Evolutionary conservation across 1,140 invertebrate genomes (phyloP), one percentile per base, ranked within the genome.

Genomic region (Tetramorium simillimum): DNA sequence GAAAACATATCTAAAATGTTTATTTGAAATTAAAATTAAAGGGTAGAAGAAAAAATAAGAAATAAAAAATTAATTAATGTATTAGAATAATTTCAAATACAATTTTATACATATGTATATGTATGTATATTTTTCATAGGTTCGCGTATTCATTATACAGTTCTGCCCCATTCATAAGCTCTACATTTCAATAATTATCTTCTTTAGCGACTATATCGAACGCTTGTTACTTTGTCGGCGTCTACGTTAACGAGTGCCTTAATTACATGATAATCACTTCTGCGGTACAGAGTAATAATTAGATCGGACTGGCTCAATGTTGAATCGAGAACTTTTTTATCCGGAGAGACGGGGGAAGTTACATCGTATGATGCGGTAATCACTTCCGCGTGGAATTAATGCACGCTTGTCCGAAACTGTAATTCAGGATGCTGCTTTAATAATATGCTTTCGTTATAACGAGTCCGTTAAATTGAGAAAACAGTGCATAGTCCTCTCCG

Each of bases 241-340:
- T 33, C 43, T 37, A 40, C 46, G 37, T 43, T 81, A 81, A 81
- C 63, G 65, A 81, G 58, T 70, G 49, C 78, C 16, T 81, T 81
- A 81, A 81, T 81, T 81, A 81, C 21, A 18, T 67, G 78, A 70
- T 81, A 81, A 81, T 70, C 49, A 70, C 51, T 56, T 51, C 49
- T 53, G 28, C 40, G 33, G 77, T 10, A 70, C 63, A 70, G 58
- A 81, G 78, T 81, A 81, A 81, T 81, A 81, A 81, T 81, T 70
- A 81, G 49, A 81, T 81, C 78, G 37, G 77, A 81, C 33, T 43
- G 33, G 49, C 51, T 81, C 78, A 28, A 24, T 81, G 63, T 81
- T 58, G 65, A 81, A 81, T 58, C 51, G 33, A 28, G 46, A 37
- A 40, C 1, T 28, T 70, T 78, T 81, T 81, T 81, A 56, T 81